Percentiles rank a stretch among this genome's conserved stretches.
phyloP scores from a whole-genome alignment of 2,888 invertebrate species.

The Protodeltote pygarga region DNA sequence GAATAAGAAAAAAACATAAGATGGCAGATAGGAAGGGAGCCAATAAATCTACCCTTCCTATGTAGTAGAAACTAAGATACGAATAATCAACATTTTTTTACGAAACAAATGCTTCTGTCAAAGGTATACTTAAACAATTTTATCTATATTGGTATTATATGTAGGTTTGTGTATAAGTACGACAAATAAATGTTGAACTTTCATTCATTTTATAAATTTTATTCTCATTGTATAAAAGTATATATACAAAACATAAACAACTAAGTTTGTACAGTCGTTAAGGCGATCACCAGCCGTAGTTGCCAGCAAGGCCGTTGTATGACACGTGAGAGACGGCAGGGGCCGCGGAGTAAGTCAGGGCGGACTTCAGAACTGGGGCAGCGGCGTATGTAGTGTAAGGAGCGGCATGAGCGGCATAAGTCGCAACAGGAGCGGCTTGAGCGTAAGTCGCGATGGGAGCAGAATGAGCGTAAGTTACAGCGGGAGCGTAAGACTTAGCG shows the following conservation, averaged over 20 bases:
- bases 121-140: not conserved
- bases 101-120: constrained; percentile 2
- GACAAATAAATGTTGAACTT: not conserved
- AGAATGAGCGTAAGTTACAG: constrained; percentile 51
- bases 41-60: constrained; percentile 22
- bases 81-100: constrained; percentile 10
- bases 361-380: constrained; percentile 71
- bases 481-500: constrained; percentile 42
- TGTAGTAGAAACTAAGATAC: constrained; percentile 20
- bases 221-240: constrained; percentile 73
- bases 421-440: constrained; percentile 63
- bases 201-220: constrained; percentile 59
- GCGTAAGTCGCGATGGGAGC: constrained; percentile 63
- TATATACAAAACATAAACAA: constrained; percentile 75
- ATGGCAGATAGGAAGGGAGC: constrained; percentile 17
- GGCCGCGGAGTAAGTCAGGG: constrained; percentile 86
- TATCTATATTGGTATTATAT: not conserved
- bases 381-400: constrained; percentile 41
- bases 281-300: constrained; percentile 88
- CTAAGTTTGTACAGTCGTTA: constrained; percentile 66
- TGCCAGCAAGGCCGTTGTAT: constrained; percentile 88
- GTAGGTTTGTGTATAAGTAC: not conserved
- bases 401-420: constrained; percentile 54
- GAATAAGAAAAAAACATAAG: constrained; percentile 9
- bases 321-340: constrained; percentile 88